phyloP scores from a whole-genome alignment of 2,113 vertebrate species.

The Bungarus multicinctus region DNA sequence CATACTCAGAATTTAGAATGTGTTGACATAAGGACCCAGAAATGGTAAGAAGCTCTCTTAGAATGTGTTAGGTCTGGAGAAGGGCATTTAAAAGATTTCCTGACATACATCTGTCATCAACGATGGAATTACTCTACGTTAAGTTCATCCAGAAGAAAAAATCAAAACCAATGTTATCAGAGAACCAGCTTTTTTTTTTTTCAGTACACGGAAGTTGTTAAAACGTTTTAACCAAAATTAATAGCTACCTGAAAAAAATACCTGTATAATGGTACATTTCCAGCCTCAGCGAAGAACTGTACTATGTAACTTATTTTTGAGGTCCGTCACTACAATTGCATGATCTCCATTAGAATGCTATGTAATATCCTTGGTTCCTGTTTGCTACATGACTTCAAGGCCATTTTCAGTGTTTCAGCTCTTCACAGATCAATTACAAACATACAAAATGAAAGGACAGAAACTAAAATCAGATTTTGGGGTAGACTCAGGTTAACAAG shows the following conservation, averaged over 20 bases:
- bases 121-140: not conserved
- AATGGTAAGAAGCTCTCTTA: not conserved
- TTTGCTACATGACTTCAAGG: not conserved
- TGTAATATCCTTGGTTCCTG: not conserved
- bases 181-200: not conserved
- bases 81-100: not conserved
- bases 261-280: not conserved
- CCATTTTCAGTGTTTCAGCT: not conserved
- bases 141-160: not conserved
- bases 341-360: not conserved
- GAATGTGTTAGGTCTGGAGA: not conserved
- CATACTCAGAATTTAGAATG: not conserved
- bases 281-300: not conserved
- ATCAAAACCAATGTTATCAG: not conserved
- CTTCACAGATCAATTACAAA: too few relatives aligned
- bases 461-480: not conserved
- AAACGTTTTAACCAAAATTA: not conserved
- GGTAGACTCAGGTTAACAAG: not conserved
- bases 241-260: not conserved
- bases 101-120: not conserved
- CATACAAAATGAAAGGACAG: too few relatives aligned
- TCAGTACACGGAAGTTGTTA: not conserved
- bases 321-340: not conserved
- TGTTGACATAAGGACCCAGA: not conserved
- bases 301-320: not conserved